A percentile compares a stretch with the other conserved stretches of the same genome.
Conservation (phyloP, 2,888 invertebrate species). For the Bellardia pandia region DNA sequence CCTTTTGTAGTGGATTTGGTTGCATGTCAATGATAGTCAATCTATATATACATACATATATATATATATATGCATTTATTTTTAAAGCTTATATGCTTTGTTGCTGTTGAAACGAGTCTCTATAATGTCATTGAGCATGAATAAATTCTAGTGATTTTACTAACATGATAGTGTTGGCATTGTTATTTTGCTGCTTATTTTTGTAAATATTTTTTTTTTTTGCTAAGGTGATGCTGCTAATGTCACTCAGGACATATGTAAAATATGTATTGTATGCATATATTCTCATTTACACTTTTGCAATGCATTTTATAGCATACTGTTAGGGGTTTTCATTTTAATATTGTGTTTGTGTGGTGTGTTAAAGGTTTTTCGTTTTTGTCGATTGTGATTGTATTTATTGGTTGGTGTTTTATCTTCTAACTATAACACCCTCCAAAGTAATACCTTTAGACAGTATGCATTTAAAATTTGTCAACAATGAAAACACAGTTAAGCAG, state of each 20-base stretch:
- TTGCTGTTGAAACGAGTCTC: slow-evolving; percentile 16
- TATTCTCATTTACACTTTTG: slow-evolving; percentile 24
- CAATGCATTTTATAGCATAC: slow-evolving; percentile 4
- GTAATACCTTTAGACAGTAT: not conserved
- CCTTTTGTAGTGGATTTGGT: slow-evolving; percentile 38
- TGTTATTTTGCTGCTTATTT: slow-evolving; percentile 11
- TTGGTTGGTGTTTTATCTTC: not conserved
- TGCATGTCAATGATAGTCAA: slow-evolving; percentile 78
- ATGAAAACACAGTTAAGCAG: not conserved
- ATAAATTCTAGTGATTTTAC: slow-evolving; percentile 37
- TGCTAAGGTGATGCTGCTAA: slow-evolving; percentile 58
- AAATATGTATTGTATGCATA: slow-evolving; percentile 42
- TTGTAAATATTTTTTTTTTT: not conserved
- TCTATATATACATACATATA: slow-evolving; percentile 74
- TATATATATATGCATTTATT: not conserved
- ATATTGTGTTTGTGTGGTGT: slow-evolving; percentile 1
- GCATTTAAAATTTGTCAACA: not conserved
- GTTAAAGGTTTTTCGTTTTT: slow-evolving; percentile 1
- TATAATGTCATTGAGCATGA: slow-evolving; percentile 28
- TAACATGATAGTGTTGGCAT: slow-evolving; percentile 10
- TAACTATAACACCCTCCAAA: not conserved
- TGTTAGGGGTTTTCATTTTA: slow-evolving; percentile 31
- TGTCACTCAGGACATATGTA: slow-evolving; percentile 54
- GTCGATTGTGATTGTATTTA: not conserved
- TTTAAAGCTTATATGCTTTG: slow-evolving; percentile 65